Conservation (phyloP, 2,797 vertebrate species). For the Acanthis flammea region DNA sequence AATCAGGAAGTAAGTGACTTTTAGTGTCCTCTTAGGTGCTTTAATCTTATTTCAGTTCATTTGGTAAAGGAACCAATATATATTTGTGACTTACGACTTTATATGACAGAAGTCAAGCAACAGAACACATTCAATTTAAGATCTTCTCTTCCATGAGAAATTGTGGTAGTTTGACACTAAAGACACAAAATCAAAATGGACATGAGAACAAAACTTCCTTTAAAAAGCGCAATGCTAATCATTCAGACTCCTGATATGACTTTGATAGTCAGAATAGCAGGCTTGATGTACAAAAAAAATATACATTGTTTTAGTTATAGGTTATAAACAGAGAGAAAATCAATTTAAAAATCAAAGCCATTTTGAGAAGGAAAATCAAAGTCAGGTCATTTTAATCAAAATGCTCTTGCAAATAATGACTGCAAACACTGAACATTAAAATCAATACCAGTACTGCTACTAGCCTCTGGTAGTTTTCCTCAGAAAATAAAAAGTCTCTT, state of each 20-base stretch:
- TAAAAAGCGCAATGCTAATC: neutral
- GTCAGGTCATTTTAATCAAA: neutral
- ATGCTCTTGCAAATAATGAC: neutral
- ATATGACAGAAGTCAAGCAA: neutral
- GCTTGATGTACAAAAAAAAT: neutral
- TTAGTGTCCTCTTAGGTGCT: neutral
- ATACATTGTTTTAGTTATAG: neutral
- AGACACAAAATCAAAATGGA: neutral
- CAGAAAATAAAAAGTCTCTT: neutral
- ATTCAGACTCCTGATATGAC: neutral
- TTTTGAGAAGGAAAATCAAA: constrained; percentile 14
- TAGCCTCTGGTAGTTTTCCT: neutral
- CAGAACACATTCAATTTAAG: neutral
- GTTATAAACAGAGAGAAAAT: neutral
- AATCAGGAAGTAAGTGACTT: constrained; percentile 4
- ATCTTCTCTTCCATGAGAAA: neutral
- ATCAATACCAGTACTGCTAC: neutral
- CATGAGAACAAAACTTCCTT: neutral
- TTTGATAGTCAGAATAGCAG: neutral
- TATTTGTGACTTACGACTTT: neutral
- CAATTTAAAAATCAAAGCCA: neutral
- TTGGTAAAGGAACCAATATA: neutral
- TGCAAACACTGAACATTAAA: neutral
- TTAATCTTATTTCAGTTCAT: neutral
- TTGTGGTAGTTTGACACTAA: neutral